phyloP scores from a whole-genome alignment of 2,113 vertebrate species.

The Muntiacus reevesi region DNA sequence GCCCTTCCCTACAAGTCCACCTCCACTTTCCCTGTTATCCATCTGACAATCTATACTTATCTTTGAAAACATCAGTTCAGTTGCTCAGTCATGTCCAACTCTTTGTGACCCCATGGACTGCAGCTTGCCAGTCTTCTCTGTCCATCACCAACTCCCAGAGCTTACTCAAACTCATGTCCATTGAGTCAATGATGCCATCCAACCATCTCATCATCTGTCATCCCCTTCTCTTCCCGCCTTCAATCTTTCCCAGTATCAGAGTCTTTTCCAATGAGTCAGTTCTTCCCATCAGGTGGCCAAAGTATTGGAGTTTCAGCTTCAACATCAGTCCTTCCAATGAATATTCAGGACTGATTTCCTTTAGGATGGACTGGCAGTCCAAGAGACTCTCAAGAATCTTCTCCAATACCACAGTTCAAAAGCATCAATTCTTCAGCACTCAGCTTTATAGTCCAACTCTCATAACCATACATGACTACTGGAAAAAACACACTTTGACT shows the following conservation, averaged over 20 bases:
- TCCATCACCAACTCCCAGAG: background rate
- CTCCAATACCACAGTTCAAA: background rate
- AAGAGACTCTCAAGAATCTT: background rate
- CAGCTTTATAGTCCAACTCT: background rate
- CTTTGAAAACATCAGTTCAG: background rate
- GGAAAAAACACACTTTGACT: background rate
- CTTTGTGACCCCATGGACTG: background rate
- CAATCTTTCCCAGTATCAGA: background rate
- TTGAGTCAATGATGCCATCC: background rate
- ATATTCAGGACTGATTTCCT: background rate
- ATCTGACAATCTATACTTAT: background rate
- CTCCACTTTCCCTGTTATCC: background rate
- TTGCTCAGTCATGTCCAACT: accelerated
- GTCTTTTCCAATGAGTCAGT: background rate
- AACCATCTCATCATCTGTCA: background rate
- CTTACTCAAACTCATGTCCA: background rate
- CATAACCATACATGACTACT: background rate
- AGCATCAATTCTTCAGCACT: background rate
- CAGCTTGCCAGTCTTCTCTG: background rate
- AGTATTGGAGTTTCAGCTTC: background rate
- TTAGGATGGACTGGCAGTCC: background rate
- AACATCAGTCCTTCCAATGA: background rate
- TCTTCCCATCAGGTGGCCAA: background rate
- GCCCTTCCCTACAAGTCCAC: background rate
- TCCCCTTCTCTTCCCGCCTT: background rate